Evolutionary conservation across 2,888 invertebrate genomes (phyloP).

Genomic region (Leptinotarsa peninsularis): DNA sequence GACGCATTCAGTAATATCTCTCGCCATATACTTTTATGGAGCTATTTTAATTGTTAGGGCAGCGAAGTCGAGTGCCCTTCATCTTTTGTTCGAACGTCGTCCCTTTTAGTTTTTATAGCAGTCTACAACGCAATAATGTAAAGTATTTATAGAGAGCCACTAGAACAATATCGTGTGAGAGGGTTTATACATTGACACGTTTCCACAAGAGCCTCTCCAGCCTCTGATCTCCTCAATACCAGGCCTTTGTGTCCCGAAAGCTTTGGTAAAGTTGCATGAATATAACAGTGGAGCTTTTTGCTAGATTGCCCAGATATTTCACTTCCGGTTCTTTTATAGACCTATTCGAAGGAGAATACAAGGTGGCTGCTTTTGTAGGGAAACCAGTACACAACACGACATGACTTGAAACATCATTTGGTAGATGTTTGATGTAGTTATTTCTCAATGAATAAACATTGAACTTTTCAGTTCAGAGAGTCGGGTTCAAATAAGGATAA

Average conservation of each 20-base stretch:
- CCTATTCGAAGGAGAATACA: constrained; percentile 40
- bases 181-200: constrained; percentile 48
- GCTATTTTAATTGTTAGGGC: constrained; percentile 33
- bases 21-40: constrained; percentile 24
- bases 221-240: constrained; percentile 49
- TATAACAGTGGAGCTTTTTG: constrained; percentile 49
- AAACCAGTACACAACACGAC: background rate
- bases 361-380: background rate
- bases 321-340: constrained; percentile 49
- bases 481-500: no score
- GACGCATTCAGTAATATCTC: constrained; percentile 17
- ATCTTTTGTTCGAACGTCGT: constrained; percentile 36
- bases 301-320: constrained; percentile 51
- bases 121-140: constrained; percentile 45
- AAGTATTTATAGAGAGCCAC: constrained; percentile 53
- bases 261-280: constrained; percentile 48
- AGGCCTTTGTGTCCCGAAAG: constrained; percentile 49
- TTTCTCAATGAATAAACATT: no score
- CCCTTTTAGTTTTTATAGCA: constrained; percentile 45
- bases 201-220: constrained; percentile 46
- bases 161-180: constrained; percentile 49
- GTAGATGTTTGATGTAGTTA: no score
- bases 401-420: no score
- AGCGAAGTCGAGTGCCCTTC: constrained; percentile 35
- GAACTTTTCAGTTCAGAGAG: no score